Percentiles rank a stretch among this genome's conserved stretches.
Conservation (phyloP, 2,113 vertebrate species). For the Oryzias curvinotus region DNA sequence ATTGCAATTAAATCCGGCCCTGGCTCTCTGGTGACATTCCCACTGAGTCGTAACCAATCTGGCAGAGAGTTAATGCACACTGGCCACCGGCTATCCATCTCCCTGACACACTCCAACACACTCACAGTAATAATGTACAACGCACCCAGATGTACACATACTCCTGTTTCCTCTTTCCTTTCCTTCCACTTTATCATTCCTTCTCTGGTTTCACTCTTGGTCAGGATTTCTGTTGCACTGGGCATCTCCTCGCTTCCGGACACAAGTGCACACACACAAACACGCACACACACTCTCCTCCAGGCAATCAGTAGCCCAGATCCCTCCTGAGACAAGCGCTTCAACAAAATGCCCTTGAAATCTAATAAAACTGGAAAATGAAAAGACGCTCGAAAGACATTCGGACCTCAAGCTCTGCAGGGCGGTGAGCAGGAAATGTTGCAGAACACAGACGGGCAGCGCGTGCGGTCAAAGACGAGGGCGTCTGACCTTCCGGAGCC, state of each 20-base stretch:
- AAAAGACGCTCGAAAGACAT: conserved; percentile 53
- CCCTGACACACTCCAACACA: conserved; percentile 40
- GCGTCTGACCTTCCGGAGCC: conserved; percentile 62
- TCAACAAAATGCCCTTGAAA: conserved; percentile 64
- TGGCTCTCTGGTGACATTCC: conserved; percentile 62
- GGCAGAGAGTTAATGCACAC: conserved; percentile 67
- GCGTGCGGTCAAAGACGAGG: conserved; percentile 18
- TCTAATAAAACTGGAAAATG: conserved; percentile 62
- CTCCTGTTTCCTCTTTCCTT: conserved; percentile 4
- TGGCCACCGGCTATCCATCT: conserved; percentile 70
- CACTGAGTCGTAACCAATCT: conserved; percentile 70
- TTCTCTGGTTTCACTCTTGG: conserved; percentile 21
- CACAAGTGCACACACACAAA: not conserved
- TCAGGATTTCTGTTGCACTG: conserved; percentile 7
- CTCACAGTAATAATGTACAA: conserved; percentile 12
- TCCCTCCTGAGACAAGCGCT: conserved; percentile 37
- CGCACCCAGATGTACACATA: conserved; percentile 15
- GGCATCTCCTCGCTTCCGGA: not conserved
- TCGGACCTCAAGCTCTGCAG: conserved; percentile 52
- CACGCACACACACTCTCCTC: conserved; percentile 20
- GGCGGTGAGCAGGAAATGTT: conserved; percentile 35
- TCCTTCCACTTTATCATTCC: conserved; percentile 15
- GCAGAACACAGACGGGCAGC: conserved; percentile 26
- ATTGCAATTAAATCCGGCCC: conserved; percentile 74
- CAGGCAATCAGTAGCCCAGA: conserved; percentile 41